Evolutionary conservation across 2,113 vertebrate species (phyloP).

Genomic region (Ciconia stormi): DNA sequence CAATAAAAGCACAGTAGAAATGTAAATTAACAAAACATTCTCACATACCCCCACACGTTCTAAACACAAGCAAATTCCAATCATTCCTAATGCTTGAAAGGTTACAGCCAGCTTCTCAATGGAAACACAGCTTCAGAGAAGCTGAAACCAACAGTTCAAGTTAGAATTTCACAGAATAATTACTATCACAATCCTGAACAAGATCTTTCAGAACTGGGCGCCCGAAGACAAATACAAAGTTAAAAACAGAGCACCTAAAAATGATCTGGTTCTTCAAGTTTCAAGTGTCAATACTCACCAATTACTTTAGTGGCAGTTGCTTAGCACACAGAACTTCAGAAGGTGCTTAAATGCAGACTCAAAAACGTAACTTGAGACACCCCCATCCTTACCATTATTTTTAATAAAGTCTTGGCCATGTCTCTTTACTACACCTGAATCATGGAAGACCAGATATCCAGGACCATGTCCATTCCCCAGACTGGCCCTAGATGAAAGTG

Average conservation of each 20-base stretch:
- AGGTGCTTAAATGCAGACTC: not conserved
- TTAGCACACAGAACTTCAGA: not conserved
- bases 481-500: not conserved
- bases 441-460: constrained; percentile 14
- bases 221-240: not conserved
- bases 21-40: constrained; percentile 45
- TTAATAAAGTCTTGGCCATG: not conserved
- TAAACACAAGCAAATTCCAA: constrained; percentile 62
- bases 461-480: not conserved
- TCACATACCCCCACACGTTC: not conserved
- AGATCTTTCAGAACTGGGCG: not conserved
- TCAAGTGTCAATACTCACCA: not conserved
- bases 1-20: constrained; percentile 11
- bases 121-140: constrained; percentile 41
- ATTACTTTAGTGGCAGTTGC: not conserved
- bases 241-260: constrained; percentile 16
- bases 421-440: not conserved
- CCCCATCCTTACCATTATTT: not conserved
- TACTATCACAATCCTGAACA: constrained; percentile 9
- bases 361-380: not conserved
- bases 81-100: constrained; percentile 47
- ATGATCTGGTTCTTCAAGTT: not conserved
- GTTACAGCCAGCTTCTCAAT: constrained; percentile 49
- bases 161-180: constrained; percentile 40
- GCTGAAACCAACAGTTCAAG: constrained; percentile 63